These are phyloP conservation scores for Phenacoccus solenopsis DNA, from an alignment of 1,140 invertebrate genomes.

Conservation along the genomic window DNA sequence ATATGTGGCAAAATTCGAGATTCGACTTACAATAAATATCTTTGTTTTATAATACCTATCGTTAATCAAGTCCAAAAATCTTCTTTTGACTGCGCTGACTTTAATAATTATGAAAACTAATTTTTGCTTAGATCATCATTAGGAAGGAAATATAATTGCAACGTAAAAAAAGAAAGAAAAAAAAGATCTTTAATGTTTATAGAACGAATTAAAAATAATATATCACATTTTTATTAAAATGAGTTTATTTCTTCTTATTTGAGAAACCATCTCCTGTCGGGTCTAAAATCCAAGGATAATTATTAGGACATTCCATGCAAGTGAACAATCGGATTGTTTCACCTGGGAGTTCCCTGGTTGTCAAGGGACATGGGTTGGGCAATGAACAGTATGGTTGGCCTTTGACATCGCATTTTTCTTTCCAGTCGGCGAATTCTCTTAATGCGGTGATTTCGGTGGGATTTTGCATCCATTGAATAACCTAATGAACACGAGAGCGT, in stretches of 20 bases:
- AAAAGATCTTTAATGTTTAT: neutral
- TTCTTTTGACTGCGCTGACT: neutral
- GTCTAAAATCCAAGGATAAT: constrained; percentile 90
- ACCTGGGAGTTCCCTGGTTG: constrained; percentile 77
- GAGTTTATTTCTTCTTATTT: constrained; percentile 39
- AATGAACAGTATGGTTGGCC: constrained; percentile 83
- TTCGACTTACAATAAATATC: too few relatives aligned
- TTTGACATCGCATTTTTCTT: constrained; percentile 89
- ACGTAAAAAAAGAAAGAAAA: neutral
- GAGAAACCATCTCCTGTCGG: constrained; percentile 88
- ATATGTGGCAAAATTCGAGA: neutral
- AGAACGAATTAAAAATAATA: neutral
- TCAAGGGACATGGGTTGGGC: constrained; percentile 78
- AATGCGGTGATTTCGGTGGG: constrained; percentile 77
- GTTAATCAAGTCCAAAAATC: neutral
- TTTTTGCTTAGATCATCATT: neutral
- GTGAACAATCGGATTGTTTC: constrained; percentile 85
- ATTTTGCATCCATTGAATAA: constrained; percentile 96
- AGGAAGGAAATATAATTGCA: too few relatives aligned
- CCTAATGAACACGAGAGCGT: constrained; percentile 42
- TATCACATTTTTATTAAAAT: neutral
- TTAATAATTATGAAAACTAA: neutral
- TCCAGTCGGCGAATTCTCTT: constrained; percentile 87
- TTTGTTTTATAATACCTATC: neutral
- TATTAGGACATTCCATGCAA: constrained; percentile 90